phyloP scores from a whole-genome alignment of 2,888 invertebrate genomes.

The Sepiola atlantica region DNA sequence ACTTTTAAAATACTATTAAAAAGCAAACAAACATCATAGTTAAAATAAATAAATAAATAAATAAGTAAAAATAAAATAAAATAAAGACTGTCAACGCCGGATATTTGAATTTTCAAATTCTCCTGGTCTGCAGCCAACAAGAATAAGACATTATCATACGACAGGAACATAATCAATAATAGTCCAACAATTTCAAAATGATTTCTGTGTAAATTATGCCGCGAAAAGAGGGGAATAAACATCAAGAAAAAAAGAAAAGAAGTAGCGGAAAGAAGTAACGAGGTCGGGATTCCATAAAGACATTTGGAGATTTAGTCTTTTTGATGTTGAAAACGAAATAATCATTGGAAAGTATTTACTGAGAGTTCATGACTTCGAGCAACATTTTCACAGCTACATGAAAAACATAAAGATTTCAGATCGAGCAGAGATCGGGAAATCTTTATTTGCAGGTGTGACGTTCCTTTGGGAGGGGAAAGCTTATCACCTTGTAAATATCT shows the following conservation, averaged over 20 bases:
- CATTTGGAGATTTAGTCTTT: not conserved
- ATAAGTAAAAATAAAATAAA: too few relatives aligned
- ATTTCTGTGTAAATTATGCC: not conserved
- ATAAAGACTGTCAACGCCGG: too few relatives aligned
- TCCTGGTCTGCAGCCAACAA: not conserved
- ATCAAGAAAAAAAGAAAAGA: not conserved
- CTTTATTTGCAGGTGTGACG: not conserved
- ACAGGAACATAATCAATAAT: not conserved
- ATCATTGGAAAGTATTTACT: slow-evolving; percentile 8
- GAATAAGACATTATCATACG: not conserved
- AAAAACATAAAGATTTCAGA: not conserved
- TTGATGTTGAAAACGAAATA: not conserved
- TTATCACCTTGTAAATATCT: slow-evolving; percentile 32
- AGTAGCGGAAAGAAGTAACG: not conserved
- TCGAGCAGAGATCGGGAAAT: not conserved
- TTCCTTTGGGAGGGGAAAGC: not conserved
- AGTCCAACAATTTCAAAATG: not conserved
- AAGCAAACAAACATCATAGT: too few relatives aligned
- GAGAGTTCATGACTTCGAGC: not conserved
- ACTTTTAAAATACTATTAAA: too few relatives aligned
- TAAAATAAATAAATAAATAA: too few relatives aligned
- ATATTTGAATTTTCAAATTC: not conserved
- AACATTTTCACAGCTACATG: not conserved
- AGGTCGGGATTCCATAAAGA: not conserved
- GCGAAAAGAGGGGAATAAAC: not conserved